phyloP scores from a whole-genome alignment of 23 tunicate species.

The Trididemnum clinides region DNA sequence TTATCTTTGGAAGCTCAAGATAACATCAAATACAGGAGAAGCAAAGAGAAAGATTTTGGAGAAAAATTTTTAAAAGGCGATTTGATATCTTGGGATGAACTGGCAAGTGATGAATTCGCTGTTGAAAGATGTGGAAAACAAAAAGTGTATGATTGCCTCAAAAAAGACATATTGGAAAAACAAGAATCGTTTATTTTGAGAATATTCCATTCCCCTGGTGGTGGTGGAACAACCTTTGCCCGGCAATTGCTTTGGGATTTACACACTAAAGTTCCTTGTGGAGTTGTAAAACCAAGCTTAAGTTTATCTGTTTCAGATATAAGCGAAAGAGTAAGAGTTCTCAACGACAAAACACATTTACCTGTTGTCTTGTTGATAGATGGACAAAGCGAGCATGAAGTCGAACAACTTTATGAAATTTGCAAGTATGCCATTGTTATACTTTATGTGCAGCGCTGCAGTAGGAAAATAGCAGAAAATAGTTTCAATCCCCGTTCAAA shows the following conservation, averaged over 20 bases:
- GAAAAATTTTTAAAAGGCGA: slow-evolving; percentile 55
- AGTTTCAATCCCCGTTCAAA: neutral
- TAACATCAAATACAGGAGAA: neutral
- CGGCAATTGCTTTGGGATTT: slow-evolving; percentile 60
- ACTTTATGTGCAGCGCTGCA: slow-evolving; percentile 30
- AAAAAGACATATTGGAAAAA: neutral
- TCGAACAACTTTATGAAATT: slow-evolving; percentile 26
- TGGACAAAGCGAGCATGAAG: slow-evolving; percentile 36
- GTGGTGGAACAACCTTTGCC: slow-evolving; percentile 71
- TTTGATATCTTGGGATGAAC: slow-evolving; percentile 54
- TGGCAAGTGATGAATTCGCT: slow-evolving; percentile 26
- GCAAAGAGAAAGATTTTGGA: slow-evolving; percentile 10
- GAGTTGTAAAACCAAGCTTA: slow-evolving; percentile 16
- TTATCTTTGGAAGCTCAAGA: slow-evolving; percentile 1
- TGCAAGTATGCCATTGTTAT: slow-evolving; percentile 34
- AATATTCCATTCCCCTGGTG: slow-evolving; percentile 56
- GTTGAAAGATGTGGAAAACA: slow-evolving; percentile 34
- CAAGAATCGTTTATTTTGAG: slow-evolving; percentile 21
- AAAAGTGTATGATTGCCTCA: neutral
- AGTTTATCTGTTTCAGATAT: neutral
- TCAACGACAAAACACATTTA: slow-evolving; percentile 21
- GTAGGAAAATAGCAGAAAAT: neutral
- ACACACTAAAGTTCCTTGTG: slow-evolving; percentile 47
- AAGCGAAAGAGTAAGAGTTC: slow-evolving; percentile 18
- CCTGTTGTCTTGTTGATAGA: slow-evolving; percentile 54